phyloP scores from a whole-genome alignment of 2,888 invertebrate species.

The Tiliacea aurago region DNA sequence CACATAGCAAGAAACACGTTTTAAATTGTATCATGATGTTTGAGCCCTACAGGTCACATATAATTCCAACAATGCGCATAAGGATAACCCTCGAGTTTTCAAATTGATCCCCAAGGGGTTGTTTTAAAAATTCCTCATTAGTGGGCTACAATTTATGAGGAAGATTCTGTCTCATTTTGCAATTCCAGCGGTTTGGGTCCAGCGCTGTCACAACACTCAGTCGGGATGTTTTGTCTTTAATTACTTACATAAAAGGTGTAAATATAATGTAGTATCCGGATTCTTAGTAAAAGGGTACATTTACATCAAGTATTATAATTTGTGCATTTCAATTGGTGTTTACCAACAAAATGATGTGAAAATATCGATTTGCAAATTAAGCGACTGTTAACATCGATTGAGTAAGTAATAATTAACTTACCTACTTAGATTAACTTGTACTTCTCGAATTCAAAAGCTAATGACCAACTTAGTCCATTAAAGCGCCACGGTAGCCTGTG shows the following conservation, averaged over 20 bases:
- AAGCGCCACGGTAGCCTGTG: no score
- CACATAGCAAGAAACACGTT: not conserved
- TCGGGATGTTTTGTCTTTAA: not conserved
- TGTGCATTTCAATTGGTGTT: not conserved
- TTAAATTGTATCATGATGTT: not conserved
- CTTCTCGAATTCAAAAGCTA: not conserved
- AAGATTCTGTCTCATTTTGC: conserved; percentile 16
- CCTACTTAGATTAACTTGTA: not conserved
- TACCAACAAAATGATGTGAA: not conserved
- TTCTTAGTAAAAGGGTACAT: not conserved
- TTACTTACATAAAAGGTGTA: no score
- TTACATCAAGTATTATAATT: not conserved
- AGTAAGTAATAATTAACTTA: not conserved
- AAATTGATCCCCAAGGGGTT: conserved; percentile 30
- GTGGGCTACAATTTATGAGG: conserved; percentile 14
- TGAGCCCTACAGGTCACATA: not conserved
- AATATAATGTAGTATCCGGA: not conserved
- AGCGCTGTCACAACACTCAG: not conserved
- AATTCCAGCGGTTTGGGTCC: not conserved
- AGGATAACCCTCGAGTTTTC: conserved; percentile 8
- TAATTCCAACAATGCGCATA: not conserved
- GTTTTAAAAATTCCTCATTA: conserved; percentile 36
- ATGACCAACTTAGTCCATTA: not conserved
- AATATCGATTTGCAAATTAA: not conserved
- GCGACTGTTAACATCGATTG: not conserved